Evolutionary conservation across 92 coral and sea anemone species (phyloP).

Genomic region (Ricordea florida): DNA sequence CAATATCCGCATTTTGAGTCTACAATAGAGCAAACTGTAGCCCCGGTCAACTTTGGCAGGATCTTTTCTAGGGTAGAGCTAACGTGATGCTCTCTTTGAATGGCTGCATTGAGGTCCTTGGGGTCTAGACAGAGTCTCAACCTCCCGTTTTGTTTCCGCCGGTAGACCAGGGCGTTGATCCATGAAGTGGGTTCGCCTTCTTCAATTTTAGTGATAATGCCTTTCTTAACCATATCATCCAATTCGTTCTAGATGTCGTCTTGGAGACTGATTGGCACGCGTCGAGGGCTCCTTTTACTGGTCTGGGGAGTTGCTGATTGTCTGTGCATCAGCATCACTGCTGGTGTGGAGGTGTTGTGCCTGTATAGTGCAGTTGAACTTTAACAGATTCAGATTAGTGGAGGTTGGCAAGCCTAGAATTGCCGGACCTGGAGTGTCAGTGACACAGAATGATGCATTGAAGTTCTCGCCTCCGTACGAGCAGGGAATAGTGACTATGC

Average conservation of each 20-base stretch:
- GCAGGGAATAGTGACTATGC: conserved; percentile 38
- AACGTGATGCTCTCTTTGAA: conserved; percentile 63
- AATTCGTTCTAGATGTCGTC: conserved; percentile 64
- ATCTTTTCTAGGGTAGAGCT: conserved; percentile 55
- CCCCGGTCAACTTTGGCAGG: conserved; percentile 52
- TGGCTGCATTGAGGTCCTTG: too few species aligned
- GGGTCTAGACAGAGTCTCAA: too few species aligned
- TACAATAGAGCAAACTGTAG: conserved; percentile 32
- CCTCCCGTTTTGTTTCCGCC: conserved; percentile 47
- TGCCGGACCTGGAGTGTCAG: conserved; percentile 40
- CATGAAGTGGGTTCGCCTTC: conserved; percentile 66
- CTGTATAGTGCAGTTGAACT: conserved; percentile 52
- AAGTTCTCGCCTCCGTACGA: conserved; percentile 5
- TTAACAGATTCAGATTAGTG: conserved; percentile 37
- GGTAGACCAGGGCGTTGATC: conserved; percentile 59
- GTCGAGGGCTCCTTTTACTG: conserved; percentile 20
- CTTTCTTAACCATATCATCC: conserved; percentile 54
- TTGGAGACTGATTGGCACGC: conserved; percentile 41
- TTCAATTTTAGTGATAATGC: conserved; percentile 51
- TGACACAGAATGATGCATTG: conserved; percentile 52
- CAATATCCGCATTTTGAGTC: conserved; percentile 66
- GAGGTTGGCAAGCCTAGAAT: conserved; percentile 53
- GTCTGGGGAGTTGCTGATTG: not conserved
- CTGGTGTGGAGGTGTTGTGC: not conserved
- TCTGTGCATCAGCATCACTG: not conserved